phyloP scores from a whole-genome alignment of 2,797 vertebrate genomes.

The Sebastes umbrosus region DNA sequence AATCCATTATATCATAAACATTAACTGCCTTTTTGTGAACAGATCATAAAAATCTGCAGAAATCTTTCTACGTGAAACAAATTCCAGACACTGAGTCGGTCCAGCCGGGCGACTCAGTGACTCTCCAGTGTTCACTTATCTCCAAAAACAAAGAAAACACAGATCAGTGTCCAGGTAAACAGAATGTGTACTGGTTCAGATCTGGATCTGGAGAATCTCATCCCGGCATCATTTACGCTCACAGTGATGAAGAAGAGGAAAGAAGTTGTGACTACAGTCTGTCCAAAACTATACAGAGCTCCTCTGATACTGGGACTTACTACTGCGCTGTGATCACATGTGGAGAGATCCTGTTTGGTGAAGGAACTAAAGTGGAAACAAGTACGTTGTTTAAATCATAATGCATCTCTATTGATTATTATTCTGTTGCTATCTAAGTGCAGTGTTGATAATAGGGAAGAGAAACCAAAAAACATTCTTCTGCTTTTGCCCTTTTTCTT shows the following conservation, averaged over 20 bases:
- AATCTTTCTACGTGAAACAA: not conserved
- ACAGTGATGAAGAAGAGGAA: not conserved
- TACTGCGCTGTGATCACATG: conserved; percentile 62
- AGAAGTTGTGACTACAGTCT: conserved; percentile 46
- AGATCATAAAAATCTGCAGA: not conserved
- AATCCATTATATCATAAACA: too few species aligned
- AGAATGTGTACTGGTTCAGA: conserved; percentile 41
- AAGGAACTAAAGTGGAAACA: conserved; percentile 41
- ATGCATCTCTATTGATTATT: not conserved
- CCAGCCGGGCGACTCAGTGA: not conserved
- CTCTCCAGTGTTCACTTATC: conserved; percentile 38
- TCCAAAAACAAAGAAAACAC: not conserved
- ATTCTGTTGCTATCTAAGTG: not conserved
- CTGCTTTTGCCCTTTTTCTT: not conserved
- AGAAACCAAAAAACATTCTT: not conserved
- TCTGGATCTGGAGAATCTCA: conserved; percentile 4
- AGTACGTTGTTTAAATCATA: conserved; percentile 26
- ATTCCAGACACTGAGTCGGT: not conserved
- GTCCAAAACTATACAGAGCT: conserved; percentile 19
- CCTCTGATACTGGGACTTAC: conserved; percentile 58
- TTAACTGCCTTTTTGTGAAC: not conserved
- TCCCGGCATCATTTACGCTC: not conserved
- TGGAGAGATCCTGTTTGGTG: conserved; percentile 64
- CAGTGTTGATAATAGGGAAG: not conserved
- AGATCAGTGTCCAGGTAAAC: conserved; percentile 19